Conservation (phyloP, 1,140 invertebrate genomes). For the Bombus confusus region DNA sequence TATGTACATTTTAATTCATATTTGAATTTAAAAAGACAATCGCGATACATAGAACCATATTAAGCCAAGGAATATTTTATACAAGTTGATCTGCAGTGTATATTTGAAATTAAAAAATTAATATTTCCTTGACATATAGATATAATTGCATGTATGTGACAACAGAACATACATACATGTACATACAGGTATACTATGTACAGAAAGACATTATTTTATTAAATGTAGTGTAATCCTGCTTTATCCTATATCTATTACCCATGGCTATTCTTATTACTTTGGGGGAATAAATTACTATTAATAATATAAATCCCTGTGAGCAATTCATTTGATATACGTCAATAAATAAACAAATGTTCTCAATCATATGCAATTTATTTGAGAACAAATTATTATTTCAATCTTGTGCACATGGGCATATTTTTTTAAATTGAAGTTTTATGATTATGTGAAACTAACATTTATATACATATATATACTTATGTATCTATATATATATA, state of each 20-base stretch:
- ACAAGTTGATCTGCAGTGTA: conserved; percentile 33
- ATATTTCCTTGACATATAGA: conserved; percentile 37
- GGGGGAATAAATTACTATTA: conserved; percentile 36
- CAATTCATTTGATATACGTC: conserved; percentile 47
- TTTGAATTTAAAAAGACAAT: conserved; percentile 49
- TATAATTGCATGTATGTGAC: conserved; percentile 35
- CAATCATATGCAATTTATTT: conserved; percentile 52
- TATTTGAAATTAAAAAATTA: conserved; percentile 54
- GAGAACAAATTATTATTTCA: conserved; percentile 50
- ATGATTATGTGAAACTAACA: conserved; percentile 57
- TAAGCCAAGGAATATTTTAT: conserved; percentile 44
- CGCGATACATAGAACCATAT: conserved; percentile 54
- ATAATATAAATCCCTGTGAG: conserved; percentile 45
- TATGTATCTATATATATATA: conserved; percentile 50
- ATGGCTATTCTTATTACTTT: conserved; percentile 47
- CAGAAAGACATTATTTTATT: conserved; percentile 48
- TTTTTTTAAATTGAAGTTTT: conserved; percentile 21
- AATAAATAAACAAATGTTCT: conserved; percentile 53
- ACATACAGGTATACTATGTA: conserved; percentile 47
- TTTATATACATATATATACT: conserved; percentile 55
- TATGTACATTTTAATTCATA: conserved; percentile 61
- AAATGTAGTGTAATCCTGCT: conserved; percentile 43
- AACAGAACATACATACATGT: conserved; percentile 38
- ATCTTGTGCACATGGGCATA: conserved; percentile 59
- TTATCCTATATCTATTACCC: conserved; percentile 48